Evolutionary conservation across 2,797 vertebrate species (phyloP).

Genomic region (Acridotheres tristis): DNA sequence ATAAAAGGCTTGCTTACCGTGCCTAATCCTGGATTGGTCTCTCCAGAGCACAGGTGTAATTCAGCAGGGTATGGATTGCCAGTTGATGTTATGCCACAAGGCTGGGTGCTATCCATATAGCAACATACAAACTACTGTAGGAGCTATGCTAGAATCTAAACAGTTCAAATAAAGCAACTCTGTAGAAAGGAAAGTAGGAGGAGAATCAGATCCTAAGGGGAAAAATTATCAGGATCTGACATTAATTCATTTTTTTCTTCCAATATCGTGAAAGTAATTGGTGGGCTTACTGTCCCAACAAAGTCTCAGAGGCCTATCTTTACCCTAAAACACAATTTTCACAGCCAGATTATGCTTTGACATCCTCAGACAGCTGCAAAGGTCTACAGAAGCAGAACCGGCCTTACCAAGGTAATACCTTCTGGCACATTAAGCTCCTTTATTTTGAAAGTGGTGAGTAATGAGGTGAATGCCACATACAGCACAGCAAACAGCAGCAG

Average conservation of each 20-base stretch:
- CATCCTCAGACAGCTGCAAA: background rate
- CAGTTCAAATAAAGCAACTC: background rate
- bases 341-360: background rate
- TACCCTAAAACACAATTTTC: background rate
- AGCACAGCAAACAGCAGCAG: background rate
- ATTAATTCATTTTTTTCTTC: background rate
- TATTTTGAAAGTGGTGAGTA: background rate
- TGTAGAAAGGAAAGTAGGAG: background rate
- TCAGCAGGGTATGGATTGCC: background rate
- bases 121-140: background rate
- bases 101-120: background rate
- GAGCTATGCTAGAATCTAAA: background rate
- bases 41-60: background rate
- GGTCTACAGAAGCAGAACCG: background rate
- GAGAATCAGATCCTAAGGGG: background rate
- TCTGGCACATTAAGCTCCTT: background rate
- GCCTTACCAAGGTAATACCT: background rate
- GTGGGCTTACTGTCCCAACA: background rate
- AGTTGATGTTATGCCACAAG: background rate
- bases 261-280: background rate
- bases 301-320: background rate
- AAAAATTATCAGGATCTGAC: background rate
- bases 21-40: background rate
- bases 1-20: background rate
- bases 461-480: background rate